phyloP scores from a whole-genome alignment of 2,888 invertebrate genomes.

The Spatulosminthurus flaviceps region DNA sequence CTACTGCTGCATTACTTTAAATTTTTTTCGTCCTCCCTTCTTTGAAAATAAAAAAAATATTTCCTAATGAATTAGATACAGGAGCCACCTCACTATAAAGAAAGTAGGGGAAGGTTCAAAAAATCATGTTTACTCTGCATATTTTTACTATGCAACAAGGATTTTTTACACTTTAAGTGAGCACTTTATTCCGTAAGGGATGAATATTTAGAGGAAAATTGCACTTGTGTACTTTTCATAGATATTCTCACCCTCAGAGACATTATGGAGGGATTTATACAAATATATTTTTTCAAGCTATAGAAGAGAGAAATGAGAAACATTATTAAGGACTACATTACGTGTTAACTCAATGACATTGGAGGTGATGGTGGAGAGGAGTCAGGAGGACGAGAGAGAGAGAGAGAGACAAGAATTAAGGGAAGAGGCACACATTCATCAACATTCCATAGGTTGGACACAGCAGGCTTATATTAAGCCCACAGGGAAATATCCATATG shows the following conservation, averaged over 20 bases:
- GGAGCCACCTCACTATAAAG: neutral
- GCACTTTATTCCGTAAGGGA: too few relatives aligned
- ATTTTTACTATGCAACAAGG: too few relatives aligned
- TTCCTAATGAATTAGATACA: too few relatives aligned
- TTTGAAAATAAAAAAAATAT: too few relatives aligned
- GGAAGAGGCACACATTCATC: constrained; percentile 28
- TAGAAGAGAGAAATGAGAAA: constrained; percentile 26
- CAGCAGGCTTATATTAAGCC: constrained; percentile 30
- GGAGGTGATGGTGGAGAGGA: too few relatives aligned
- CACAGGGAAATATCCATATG: constrained; percentile 30
- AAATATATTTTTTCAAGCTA: constrained; percentile 1
- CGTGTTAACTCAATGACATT: constrained; percentile 38
- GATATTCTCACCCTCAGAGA: neutral
- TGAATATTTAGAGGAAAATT: neutral
- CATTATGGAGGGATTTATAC: neutral
- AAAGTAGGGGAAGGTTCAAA: constrained; percentile 1
- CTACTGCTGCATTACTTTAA: neutral
- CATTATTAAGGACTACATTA: constrained; percentile 33
- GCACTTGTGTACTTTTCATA: neutral
- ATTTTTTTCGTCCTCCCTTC: neutral
- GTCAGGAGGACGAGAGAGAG: neutral
- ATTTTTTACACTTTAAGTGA: too few relatives aligned
- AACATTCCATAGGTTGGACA: constrained; percentile 33
- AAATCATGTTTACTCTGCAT: too few relatives aligned
- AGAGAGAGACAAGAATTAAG: neutral